phyloP scores from a whole-genome alignment of 2,888 invertebrate genomes.

The Falcaria lacertinaria region DNA sequence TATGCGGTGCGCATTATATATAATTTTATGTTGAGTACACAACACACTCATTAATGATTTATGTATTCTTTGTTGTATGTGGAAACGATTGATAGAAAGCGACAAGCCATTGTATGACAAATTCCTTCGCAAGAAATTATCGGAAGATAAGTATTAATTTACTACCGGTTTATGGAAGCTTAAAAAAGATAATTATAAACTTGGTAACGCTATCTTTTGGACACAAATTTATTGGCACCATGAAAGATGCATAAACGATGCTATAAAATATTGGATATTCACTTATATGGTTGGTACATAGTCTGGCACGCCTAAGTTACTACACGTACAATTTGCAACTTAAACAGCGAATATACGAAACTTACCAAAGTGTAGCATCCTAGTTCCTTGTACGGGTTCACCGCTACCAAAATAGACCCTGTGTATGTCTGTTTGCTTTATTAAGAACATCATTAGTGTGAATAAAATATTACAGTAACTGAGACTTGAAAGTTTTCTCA shows the following conservation, averaged over 20 bases:
- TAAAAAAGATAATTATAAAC: background rate
- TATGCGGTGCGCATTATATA: background rate
- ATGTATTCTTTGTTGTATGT: conserved; percentile 2
- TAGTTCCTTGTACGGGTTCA: conserved; percentile 95
- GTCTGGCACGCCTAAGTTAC: background rate
- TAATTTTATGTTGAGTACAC: background rate
- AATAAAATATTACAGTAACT: too few species aligned
- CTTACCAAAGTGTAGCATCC: conserved; percentile 93
- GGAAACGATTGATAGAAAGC: conserved; percentile 24
- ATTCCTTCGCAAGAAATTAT: conserved; percentile 24
- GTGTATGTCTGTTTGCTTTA: conserved; percentile 89
- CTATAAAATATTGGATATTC: background rate
- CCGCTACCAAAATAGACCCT: conserved; percentile 94
- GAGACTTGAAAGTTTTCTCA: too few species aligned
- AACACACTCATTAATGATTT: background rate
- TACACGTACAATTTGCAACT: too few species aligned
- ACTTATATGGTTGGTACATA: conserved; percentile 2
- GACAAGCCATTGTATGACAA: conserved; percentile 28
- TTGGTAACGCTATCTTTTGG: background rate
- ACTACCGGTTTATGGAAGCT: background rate
- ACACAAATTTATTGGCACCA: background rate
- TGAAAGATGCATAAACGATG: background rate
- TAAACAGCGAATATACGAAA: too few species aligned
- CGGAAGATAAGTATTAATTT: background rate
- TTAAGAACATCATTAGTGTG: conserved; percentile 77